Evolutionary conservation across 2,113 vertebrate genomes (phyloP).

Genomic region (Oncorhynchus kisutch): DNA sequence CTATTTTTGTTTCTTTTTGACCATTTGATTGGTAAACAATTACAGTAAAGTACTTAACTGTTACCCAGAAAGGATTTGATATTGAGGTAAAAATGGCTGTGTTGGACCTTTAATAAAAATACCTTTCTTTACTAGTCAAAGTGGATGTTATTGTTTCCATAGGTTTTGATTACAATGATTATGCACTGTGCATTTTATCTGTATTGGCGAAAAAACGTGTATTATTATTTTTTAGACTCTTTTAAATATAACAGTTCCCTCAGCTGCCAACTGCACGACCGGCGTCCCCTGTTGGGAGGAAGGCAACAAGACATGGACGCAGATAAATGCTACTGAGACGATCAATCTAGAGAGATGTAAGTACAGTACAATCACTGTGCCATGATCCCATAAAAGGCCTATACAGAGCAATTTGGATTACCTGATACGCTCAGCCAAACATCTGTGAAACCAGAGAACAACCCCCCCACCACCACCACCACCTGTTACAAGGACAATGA

Average conservation of each 20-base stretch:
- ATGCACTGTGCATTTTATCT: background rate
- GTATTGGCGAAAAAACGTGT: background rate
- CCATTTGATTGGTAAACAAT: too few species aligned
- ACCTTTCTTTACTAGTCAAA: background rate
- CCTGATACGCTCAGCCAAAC: constrained; percentile 35
- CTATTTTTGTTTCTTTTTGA: too few species aligned
- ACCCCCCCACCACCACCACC: constrained; percentile 22
- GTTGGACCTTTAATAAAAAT: background rate
- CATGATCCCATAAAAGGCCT: background rate
- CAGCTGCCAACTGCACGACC: constrained; percentile 70
- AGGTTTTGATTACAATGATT: background rate
- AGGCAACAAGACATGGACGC: constrained; percentile 68
- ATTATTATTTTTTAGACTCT: constrained; percentile 68
- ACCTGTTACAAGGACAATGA: constrained; percentile 59
- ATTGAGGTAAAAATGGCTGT: too few species aligned
- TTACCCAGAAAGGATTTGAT: too few species aligned
- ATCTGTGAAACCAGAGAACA: constrained; percentile 47
- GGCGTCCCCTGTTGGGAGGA: constrained; percentile 75
- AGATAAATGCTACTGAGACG: constrained; percentile 71
- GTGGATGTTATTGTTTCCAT: background rate
- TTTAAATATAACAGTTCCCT: constrained; percentile 76
- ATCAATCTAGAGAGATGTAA: constrained; percentile 82
- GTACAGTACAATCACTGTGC: constrained; percentile 38
- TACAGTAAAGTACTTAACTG: too few species aligned
- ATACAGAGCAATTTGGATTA: constrained; percentile 8